These are phyloP conservation scores for Cancer borealis DNA, from an alignment of 2,888 invertebrate genomes.

Conservation along the genomic window DNA sequence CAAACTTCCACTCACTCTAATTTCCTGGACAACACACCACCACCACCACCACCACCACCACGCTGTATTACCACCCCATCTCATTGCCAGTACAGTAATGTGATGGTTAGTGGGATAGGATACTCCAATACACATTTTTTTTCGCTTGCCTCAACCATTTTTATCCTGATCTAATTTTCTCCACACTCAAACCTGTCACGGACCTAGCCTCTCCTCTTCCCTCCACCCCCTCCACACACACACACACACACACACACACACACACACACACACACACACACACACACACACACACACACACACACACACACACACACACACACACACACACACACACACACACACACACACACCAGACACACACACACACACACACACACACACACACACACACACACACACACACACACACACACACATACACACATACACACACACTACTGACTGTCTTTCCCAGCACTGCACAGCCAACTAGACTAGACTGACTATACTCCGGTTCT, in stretches of 20 bases:
- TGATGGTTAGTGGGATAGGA: slow-evolving; percentile 6
- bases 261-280: neutral
- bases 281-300: too few relatives aligned
- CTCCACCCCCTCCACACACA: neutral
- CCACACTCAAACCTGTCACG: neutral
- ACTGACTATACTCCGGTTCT: neutral
- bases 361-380: neutral
- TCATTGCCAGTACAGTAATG: neutral
- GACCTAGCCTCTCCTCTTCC: neutral
- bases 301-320: neutral
- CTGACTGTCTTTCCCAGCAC: too few relatives aligned
- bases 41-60: neutral
- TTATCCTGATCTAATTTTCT: slow-evolving; percentile 17
- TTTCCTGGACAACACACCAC: neutral
- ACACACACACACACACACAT: too few relatives aligned
- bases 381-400: neutral
- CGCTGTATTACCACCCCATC: neutral
- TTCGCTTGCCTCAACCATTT: neutral
- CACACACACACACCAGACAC: too few relatives aligned
- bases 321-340: neutral
- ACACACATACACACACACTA: too few relatives aligned
- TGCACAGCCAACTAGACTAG: too few relatives aligned
- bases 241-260: neutral
- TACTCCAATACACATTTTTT: slow-evolving; percentile 9
- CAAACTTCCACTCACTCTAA: neutral